Conservation (phyloP, 1,140 invertebrate species). For the Bombus affinis region DNA sequence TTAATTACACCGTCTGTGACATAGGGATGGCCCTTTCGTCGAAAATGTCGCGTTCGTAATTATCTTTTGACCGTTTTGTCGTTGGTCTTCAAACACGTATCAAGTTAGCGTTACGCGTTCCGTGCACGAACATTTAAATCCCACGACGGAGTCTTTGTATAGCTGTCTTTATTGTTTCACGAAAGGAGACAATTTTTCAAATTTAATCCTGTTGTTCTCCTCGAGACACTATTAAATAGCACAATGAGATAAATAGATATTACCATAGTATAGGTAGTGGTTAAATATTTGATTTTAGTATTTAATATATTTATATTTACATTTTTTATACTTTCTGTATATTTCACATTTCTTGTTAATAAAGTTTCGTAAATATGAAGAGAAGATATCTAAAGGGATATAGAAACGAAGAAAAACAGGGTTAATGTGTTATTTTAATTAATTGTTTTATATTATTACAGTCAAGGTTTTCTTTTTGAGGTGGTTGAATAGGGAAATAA, state of each 20-base stretch:
- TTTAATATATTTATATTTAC: not conserved
- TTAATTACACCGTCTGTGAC: constrained; percentile 53
- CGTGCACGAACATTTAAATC: not conserved
- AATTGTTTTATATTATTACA: not conserved
- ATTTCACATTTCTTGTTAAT: too few relatives aligned
- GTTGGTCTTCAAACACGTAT: not conserved
- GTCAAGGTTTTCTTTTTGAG: not conserved
- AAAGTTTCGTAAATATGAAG: too few relatives aligned
- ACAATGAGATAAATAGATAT: not conserved
- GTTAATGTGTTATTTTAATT: not conserved
- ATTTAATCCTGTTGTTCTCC: not conserved
- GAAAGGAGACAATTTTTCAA: too few relatives aligned
- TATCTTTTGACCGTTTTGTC: constrained; percentile 26
- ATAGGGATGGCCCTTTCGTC: constrained; percentile 7
- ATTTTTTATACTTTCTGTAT: not conserved
- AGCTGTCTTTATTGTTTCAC: not conserved
- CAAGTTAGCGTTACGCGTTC: not conserved
- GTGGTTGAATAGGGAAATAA: not conserved
- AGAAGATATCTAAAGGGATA: too few relatives aligned
- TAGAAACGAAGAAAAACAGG: not conserved
- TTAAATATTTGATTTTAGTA: not conserved
- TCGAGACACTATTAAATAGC: not conserved
- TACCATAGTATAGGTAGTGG: not conserved
- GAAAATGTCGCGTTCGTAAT: constrained; percentile 33
- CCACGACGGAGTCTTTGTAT: not conserved